Evolutionary conservation across 2,888 invertebrate species (phyloP).

Genomic region (Drosophila lutescens): DNA sequence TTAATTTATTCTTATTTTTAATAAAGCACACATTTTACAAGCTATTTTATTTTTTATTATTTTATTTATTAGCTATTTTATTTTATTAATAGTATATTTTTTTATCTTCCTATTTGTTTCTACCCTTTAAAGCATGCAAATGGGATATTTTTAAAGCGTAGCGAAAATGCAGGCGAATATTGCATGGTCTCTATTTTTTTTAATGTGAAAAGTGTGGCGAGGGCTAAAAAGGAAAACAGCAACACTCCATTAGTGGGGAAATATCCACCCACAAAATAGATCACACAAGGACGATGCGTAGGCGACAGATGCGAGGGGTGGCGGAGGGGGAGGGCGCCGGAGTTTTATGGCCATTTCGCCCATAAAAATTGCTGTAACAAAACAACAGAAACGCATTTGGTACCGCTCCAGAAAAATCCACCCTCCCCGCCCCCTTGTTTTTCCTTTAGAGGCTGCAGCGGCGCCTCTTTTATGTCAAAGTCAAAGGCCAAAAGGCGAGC

Average conservation of each 20-base stretch:
- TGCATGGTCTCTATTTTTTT: neutral
- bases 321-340: slow-evolving; percentile 39
- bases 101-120: no score
- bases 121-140: no score
- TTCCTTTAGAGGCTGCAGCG: slow-evolving; percentile 37
- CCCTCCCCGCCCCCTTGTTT: slow-evolving; percentile 28
- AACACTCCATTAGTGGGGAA: slow-evolving; percentile 69
- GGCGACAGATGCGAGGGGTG: slow-evolving; percentile 46
- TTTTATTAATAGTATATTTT: no score
- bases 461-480: slow-evolving; percentile 71
- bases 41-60: no score
- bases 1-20: no score
- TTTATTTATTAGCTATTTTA: no score
- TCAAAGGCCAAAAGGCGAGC: slow-evolving; percentile 71
- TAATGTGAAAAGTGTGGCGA: slow-evolving; percentile 36
- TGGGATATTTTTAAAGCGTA: slow-evolving; percentile 11
- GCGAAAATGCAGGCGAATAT: slow-evolving; percentile 9
- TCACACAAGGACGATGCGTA: slow-evolving; percentile 42
- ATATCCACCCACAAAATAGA: slow-evolving; percentile 57
- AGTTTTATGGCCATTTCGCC: slow-evolving; percentile 71
- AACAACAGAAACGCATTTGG: slow-evolving; percentile 75
- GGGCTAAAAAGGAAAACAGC: slow-evolving; percentile 39
- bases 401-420: slow-evolving; percentile 37
- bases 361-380: slow-evolving; percentile 70
- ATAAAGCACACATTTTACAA: no score